Evolutionary conservation across 1,140 invertebrate species (phyloP).

Genomic region (Atta texana): DNA sequence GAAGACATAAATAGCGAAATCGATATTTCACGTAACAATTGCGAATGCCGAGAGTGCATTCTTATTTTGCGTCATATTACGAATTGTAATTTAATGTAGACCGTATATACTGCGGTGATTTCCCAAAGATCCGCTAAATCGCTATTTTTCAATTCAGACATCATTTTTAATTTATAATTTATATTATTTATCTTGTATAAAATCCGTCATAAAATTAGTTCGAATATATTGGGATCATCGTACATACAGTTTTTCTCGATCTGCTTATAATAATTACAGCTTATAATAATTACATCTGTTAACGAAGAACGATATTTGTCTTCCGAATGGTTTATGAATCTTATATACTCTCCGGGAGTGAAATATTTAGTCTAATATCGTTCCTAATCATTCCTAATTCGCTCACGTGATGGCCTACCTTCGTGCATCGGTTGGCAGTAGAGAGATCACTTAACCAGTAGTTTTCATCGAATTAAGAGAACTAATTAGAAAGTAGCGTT

Average conservation of each 20-base stretch:
- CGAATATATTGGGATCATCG: too few relatives aligned
- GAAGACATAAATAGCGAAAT: conserved; percentile 30
- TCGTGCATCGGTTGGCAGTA: neutral
- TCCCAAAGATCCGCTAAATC: conserved; percentile 63
- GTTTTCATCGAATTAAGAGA: conserved; percentile 38
- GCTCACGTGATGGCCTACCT: neutral
- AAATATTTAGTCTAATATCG: conserved; percentile 17
- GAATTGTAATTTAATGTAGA: conserved; percentile 70
- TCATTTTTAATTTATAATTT: conserved; percentile 78
- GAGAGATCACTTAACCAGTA: conserved; percentile 54
- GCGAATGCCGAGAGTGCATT: neutral
- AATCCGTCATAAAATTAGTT: neutral
- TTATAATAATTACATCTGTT: neutral
- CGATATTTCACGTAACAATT: neutral
- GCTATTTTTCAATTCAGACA: conserved; percentile 78
- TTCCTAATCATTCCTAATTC: conserved; percentile 22
- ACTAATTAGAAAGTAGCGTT: conserved; percentile 56
- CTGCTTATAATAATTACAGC: neutral
- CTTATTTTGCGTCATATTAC: conserved; percentile 50
- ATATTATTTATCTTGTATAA: conserved; percentile 22
- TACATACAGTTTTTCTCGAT: neutral
- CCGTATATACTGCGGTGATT: neutral
- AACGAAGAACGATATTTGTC: neutral
- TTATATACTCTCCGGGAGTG: neutral
- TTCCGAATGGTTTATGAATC: neutral